These are phyloP conservation scores for Galemys pyrenaicus DNA, from an alignment of 2,113 vertebrate genomes.

Conservation along the genomic window DNA sequence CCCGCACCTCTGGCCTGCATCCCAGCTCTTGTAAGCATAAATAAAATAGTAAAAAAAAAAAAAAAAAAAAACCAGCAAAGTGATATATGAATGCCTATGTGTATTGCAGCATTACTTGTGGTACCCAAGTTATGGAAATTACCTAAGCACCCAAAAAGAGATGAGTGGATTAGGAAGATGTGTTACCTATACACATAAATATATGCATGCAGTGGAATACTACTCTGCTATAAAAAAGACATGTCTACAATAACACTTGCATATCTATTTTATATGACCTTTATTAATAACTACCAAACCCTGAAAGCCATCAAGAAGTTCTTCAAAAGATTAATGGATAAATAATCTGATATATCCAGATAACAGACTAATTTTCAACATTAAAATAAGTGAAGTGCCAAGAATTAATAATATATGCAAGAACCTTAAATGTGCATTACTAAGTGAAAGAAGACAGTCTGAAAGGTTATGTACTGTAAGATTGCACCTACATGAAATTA, in stretches of 20 bases:
- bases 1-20: too few species aligned
- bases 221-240: background rate
- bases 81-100: too few species aligned
- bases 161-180: too few species aligned
- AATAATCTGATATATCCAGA: background rate
- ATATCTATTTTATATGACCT: background rate
- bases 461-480: background rate
- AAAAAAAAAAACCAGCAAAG: too few species aligned
- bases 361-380: background rate
- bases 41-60: too few species aligned
- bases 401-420: background rate
- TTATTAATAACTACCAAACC: background rate
- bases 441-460: background rate
- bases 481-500: background rate
- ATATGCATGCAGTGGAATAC: too few species aligned
- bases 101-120: too few species aligned
- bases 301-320: background rate
- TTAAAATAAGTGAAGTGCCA: background rate
- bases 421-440: background rate
- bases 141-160: too few species aligned
- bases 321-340: background rate
- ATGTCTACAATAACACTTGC: background rate
- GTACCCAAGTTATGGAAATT: too few species aligned
- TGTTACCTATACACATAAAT: too few species aligned
- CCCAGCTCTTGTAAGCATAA: too few species aligned